phyloP scores from a whole-genome alignment of 2,888 invertebrate species.

The Orchesella flavescens region DNA sequence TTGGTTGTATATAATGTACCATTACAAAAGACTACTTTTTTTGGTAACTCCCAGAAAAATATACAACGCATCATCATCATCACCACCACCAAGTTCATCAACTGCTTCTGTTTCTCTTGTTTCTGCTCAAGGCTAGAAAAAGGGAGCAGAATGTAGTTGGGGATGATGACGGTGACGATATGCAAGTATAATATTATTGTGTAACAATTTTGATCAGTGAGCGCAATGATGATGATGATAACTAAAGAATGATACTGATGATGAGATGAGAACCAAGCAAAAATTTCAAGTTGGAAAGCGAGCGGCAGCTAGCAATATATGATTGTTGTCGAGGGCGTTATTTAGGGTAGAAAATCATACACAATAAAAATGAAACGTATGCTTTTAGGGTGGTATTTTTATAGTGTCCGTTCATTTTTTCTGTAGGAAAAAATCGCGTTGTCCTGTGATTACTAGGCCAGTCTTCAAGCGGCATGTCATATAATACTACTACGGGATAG shows the following conservation, averaged over 20 bases:
- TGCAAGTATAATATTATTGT: background rate
- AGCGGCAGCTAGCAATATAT: no score
- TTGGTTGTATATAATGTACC: background rate
- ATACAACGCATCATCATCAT: constrained; percentile 32
- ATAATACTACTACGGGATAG: no score
- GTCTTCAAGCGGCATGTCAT: no score
- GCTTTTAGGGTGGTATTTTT: no score
- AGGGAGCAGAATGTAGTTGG: background rate
- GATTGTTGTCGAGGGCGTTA: no score
- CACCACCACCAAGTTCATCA: background rate
- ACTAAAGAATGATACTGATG: background rate
- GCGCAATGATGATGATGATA: constrained; percentile 1
- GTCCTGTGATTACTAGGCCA: no score
- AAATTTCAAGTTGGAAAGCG: background rate
- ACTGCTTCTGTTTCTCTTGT: background rate
- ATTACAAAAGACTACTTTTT: constrained; percentile 12
- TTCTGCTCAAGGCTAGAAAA: background rate
- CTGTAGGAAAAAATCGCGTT: no score
- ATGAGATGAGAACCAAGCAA: background rate
- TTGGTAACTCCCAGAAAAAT: constrained; percentile 40
- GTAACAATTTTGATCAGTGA: constrained; percentile 8
- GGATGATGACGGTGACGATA: background rate
- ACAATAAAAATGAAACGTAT: no score
- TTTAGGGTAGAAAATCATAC: no score
- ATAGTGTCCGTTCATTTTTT: no score